phyloP scores from a whole-genome alignment of 2,888 invertebrate genomes.

The Xestobium rufovillosum region DNA sequence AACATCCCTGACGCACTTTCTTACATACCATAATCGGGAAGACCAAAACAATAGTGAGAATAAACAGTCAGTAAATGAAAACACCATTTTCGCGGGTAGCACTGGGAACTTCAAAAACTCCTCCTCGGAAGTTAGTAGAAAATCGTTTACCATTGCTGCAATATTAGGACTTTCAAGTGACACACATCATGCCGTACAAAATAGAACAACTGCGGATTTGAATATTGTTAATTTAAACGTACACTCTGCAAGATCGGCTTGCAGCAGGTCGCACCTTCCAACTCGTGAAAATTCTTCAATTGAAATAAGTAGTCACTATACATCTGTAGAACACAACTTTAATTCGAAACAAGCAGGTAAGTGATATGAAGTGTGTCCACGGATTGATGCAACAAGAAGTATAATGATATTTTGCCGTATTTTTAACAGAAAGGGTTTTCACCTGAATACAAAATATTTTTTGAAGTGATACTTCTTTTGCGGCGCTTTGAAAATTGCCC shows the following conservation, averaged over 20 bases:
- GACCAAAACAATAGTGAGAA: conserved; percentile 32
- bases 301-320: too few species aligned
- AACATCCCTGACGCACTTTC: conserved; percentile 39
- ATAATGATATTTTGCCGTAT: too few species aligned
- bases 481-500: too few species aligned
- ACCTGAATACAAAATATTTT: too few species aligned
- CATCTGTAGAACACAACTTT: too few species aligned
- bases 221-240: conserved; percentile 50
- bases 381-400: too few species aligned
- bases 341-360: too few species aligned
- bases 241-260: conserved; percentile 40
- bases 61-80: conserved; percentile 32
- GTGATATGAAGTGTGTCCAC: too few species aligned
- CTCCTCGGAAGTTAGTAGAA: conserved; percentile 33
- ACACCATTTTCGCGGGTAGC: too few species aligned
- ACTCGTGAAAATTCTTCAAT: conserved; percentile 31
- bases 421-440: too few species aligned
- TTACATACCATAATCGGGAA: conserved; percentile 39
- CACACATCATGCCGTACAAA: conserved; percentile 20
- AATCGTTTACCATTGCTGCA: conserved; percentile 80
- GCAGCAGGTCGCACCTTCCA: conserved; percentile 38
- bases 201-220: conserved; percentile 28
- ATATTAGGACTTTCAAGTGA: conserved; percentile 65
- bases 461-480: too few species aligned
- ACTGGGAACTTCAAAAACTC: conserved; percentile 36